Percentiles rank a stretch among this genome's conserved stretches.
Conservation (phyloP, 2,113 vertebrate species). For the Ramphastos sulfuratus region DNA sequence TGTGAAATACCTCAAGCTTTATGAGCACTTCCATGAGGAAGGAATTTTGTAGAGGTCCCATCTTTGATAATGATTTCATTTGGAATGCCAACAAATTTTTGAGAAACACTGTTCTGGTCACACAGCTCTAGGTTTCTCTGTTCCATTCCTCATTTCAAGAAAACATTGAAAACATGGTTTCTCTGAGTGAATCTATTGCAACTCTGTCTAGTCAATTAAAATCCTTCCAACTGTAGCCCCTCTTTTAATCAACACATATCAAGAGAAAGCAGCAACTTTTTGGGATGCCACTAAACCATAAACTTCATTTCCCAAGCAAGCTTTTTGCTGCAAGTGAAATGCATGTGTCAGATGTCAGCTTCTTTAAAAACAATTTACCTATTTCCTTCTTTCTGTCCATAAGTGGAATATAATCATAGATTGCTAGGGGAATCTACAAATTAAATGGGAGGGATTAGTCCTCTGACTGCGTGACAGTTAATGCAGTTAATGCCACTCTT, state of each 20-base stretch:
- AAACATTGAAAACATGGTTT: neutral
- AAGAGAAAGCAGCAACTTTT: neutral
- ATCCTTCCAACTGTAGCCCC: neutral
- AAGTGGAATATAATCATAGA: neutral
- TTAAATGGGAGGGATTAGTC: neutral
- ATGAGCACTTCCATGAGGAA: neutral
- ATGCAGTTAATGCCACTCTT: neutral
- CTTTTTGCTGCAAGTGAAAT: neutral
- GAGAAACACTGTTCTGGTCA: neutral
- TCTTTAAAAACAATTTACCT: neutral
- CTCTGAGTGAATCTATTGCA: neutral
- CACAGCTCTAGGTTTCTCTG: neutral
- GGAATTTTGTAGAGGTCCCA: neutral
- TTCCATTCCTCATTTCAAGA: neutral
- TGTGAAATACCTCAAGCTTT: neutral
- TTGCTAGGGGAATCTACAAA: neutral
- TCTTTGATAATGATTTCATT: neutral
- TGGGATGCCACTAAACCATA: neutral
- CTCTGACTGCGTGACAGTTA: neutral
- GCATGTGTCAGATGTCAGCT: neutral
- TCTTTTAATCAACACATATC: neutral
- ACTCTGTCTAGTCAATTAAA: neutral
- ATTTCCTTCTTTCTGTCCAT: slow-evolving; percentile 10
- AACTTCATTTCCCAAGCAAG: neutral
- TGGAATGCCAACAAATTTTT: neutral